phyloP scores from a whole-genome alignment of 2,113 vertebrate genomes.

The Pseudorhombus dupliciocellatus region DNA sequence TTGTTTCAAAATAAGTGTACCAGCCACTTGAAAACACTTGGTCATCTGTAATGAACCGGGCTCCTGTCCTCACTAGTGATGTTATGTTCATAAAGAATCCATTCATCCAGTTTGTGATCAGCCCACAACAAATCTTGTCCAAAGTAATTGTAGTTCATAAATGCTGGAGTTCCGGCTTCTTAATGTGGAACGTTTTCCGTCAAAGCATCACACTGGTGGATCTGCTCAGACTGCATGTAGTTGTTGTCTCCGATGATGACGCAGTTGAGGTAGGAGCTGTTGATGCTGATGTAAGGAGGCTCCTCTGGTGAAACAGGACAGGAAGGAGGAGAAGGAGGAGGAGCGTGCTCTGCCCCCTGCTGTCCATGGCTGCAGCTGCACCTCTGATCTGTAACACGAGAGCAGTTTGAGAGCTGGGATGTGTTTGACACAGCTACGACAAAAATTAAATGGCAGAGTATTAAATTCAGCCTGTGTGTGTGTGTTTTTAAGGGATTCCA shows the following conservation, averaged over 20 bases:
- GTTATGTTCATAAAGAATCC: no score
- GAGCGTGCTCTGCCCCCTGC: constrained; percentile 21
- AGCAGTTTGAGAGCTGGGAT: background rate
- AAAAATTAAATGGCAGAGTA: background rate
- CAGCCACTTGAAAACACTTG: background rate
- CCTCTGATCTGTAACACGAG: constrained; percentile 17
- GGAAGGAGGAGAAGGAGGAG: constrained; percentile 1
- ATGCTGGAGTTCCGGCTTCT: no score
- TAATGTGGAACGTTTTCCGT: no score
- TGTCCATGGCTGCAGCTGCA: constrained; percentile 33
- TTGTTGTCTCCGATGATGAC: constrained; percentile 80
- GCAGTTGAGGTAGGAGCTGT: constrained; percentile 65
- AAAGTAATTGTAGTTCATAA: background rate
- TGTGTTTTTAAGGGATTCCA: background rate
- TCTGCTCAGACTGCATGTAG: constrained; percentile 61
- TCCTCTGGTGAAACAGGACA: background rate
- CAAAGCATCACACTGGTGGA: background rate
- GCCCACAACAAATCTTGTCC: background rate
- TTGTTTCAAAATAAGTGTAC: background rate
- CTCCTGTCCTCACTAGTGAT: background rate
- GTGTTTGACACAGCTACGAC: background rate
- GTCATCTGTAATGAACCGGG: background rate
- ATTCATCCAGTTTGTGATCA: background rate
- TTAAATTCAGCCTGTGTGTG: background rate
- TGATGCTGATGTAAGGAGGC: constrained; percentile 54